These are phyloP conservation scores for Malurus elegans DNA, from an alignment of 2,113 vertebrate species.

Conservation along the genomic window DNA sequence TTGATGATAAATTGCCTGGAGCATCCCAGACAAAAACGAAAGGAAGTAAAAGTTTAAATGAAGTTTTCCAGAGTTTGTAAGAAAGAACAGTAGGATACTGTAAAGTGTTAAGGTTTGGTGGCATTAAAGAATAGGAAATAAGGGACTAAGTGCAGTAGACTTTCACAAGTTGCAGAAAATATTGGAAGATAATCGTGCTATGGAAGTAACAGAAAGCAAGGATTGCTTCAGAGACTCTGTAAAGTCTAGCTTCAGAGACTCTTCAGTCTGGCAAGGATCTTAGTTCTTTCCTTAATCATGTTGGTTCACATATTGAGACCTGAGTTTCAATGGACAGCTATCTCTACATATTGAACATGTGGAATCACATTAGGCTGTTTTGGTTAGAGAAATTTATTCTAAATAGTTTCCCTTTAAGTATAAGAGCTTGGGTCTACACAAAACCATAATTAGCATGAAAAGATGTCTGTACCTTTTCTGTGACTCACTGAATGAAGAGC, in stretches of 20 bases:
- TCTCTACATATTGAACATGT: neutral
- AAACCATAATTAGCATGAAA: neutral
- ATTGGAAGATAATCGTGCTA: neutral
- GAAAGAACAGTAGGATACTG: neutral
- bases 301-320: neutral
- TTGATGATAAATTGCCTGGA: neutral
- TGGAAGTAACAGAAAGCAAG: neutral
- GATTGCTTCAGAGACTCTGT: neutral
- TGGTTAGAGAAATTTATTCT: neutral
- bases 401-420: neutral
- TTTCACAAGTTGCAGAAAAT: neutral
- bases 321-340: neutral
- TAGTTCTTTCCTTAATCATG: neutral
- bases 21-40: neutral
- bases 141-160: neutral
- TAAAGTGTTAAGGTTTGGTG: neutral
- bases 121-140: neutral
- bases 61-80: neutral
- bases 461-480: neutral
- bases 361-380: neutral
- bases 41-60: neutral
- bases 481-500: neutral
- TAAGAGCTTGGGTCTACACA: neutral
- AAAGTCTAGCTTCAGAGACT: neutral
- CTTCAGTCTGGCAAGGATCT: neutral